A percentile compares a stretch with the other conserved stretches of the same genome.
phyloP scores from a whole-genome alignment of 2,888 invertebrate genomes.

The Habrosyne pyritoides region DNA sequence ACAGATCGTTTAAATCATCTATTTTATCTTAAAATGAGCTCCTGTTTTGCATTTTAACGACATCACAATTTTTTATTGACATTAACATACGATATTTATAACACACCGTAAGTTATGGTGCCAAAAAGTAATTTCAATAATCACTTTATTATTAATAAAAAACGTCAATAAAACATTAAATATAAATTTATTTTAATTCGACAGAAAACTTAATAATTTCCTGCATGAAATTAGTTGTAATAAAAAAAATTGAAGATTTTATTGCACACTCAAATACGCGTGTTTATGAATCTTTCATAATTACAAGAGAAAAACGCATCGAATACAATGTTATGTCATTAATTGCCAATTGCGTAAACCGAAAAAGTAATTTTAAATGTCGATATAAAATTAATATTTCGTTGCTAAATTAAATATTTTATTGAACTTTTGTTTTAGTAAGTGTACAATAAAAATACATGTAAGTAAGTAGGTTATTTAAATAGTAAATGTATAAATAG shows the following conservation, averaged over 20 bases:
- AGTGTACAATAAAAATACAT: neutral
- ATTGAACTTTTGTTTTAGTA: neutral
- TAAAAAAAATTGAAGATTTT: neutral
- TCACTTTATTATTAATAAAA: conserved; percentile 19
- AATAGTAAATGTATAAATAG: no score
- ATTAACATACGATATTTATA: conserved; percentile 28
- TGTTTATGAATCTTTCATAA: neutral
- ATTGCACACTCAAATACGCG: neutral
- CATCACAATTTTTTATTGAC: conserved; percentile 27
- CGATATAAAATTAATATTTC: conserved; percentile 1
- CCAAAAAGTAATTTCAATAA: conserved; percentile 16
- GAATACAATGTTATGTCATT: neutral
- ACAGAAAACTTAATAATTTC: neutral
- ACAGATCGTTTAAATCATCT: conserved; percentile 27
- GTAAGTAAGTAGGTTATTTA: neutral
- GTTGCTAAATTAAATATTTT: neutral
- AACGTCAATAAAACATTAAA: conserved; percentile 3
- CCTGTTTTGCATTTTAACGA: conserved; percentile 38
- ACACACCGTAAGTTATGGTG: conserved; percentile 12
- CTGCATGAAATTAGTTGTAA: neutral
- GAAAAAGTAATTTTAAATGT: conserved; percentile 3
- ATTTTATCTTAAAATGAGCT: conserved; percentile 34
- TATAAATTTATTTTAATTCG: neutral
- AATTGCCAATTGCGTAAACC: neutral
- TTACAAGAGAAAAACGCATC: neutral